Conservation (phyloP, 2,113 vertebrate species). For the Mionectes macconnelli region DNA sequence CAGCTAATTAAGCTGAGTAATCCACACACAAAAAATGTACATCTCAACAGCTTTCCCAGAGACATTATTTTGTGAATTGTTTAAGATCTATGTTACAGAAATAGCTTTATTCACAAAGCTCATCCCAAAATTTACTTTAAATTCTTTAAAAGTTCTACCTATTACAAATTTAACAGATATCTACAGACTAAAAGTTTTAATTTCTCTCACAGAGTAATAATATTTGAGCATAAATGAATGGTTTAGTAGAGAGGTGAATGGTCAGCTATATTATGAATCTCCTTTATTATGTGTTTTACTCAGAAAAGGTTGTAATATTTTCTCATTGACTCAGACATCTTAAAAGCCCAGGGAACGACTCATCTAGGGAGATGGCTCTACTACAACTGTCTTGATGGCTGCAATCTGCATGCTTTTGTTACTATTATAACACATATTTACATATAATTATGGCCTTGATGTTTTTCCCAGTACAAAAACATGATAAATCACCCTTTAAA, state of each 20-base stretch:
- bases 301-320: neutral
- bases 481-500: neutral
- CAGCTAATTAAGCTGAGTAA: neutral
- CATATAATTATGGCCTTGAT: neutral
- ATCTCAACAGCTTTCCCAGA: neutral
- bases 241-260: neutral
- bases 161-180: neutral
- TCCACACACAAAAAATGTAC: neutral
- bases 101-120: neutral
- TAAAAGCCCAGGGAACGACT: neutral
- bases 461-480: neutral
- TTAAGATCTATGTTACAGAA: neutral
- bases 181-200: neutral
- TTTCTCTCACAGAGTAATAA: neutral
- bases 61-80: neutral
- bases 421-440: neutral
- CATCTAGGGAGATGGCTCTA: neutral
- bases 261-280: neutral
- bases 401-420: neutral
- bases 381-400: neutral
- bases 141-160: neutral
- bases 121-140: neutral
- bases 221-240: neutral
- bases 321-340: neutral
- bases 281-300: neutral